Evolutionary conservation across 2,113 vertebrate species (phyloP), one percentile per base, ranked within the genome.

Genomic region (pig (Sus scrofa)): DNA sequence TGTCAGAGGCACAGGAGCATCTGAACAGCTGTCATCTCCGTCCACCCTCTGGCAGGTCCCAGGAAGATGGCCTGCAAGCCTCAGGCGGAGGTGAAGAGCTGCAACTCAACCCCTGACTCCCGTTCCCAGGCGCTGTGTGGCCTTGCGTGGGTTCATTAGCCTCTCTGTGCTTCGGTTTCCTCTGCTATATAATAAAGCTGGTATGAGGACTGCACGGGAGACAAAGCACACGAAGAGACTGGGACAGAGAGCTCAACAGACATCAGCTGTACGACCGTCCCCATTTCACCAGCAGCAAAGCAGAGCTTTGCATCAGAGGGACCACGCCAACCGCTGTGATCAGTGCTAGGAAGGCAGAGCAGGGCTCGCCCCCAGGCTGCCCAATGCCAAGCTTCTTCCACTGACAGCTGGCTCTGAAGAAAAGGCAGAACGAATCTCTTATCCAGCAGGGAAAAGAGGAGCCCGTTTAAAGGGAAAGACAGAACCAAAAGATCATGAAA

Each of bases 171-270:
- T 73, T 63, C 4, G 0, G 18, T 30, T 37, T 32, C 37, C 93
- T 68, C 30, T 30, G 9, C 83, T 5, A 6, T n/a, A 77, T 70
- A 78, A 22, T 44, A 14, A 91, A 79, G 52, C 8, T 7, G 19
- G 4, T 5, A 8, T 0, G 16, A 37, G 16, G 18, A 34, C 0
- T 8, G 32, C 89, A 15, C 0, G 1, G 2, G 26, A 30, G 26
- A 30, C 16, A 3, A 39, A 75, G 44, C 39, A 11, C 1, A 0
- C 26, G 4, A n/a, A 20, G 26, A 44, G 62, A 34, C 0, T 1
- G 12, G 15, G 54, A 70, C 0, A 13, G 70, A 50, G 26, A 7
- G 19, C 27, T 10, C 1, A 0, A 56, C 6, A 4, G 50, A 10
- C 26, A 0, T 30, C 68, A 8, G 37, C 56, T 34, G 13, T 6